Evolutionary conservation across 2,888 invertebrate genomes (phyloP).

Genomic region (Stenurella melanura): DNA sequence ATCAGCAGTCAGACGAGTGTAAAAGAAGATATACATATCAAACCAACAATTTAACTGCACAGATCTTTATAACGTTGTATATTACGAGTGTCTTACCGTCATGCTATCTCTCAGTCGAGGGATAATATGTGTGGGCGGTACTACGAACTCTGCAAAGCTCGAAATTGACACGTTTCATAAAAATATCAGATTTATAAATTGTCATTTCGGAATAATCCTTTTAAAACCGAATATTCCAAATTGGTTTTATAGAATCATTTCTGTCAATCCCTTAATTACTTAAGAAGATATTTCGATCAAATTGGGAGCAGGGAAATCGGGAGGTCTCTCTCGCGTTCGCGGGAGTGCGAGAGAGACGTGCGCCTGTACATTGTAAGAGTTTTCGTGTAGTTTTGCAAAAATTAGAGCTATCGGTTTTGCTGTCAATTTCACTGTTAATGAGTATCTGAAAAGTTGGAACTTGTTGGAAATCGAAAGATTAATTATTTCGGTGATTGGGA

Average conservation of each 20-base stretch:
- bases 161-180: conserved; percentile 18
- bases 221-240: conserved; percentile 40
- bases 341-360: conserved; percentile 28
- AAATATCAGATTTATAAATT: conserved; percentile 23
- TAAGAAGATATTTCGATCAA: conserved; percentile 43
- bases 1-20: background rate
- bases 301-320: conserved; percentile 29
- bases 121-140: conserved; percentile 8
- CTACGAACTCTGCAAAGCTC: background rate
- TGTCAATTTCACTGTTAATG: conserved; percentile 49
- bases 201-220: conserved; percentile 25
- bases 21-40: conserved; percentile 22
- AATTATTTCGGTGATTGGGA: conserved; percentile 33
- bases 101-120: background rate
- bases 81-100: conserved; percentile 4
- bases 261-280: conserved; percentile 53
- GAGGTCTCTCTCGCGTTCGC: conserved; percentile 9
- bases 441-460: conserved; percentile 43
- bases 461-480: conserved; percentile 35
- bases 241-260: conserved; percentile 45
- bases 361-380: background rate
- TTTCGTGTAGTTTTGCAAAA: conserved; percentile 46
- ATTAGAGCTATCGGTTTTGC: conserved; percentile 49
- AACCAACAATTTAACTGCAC: conserved; percentile 10
- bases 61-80: conserved; percentile 16